Evolutionary conservation across 2,113 vertebrate species (phyloP), one percentile per base, ranked within the genome.

Genomic region (Lasiurus cinereus): DNA sequence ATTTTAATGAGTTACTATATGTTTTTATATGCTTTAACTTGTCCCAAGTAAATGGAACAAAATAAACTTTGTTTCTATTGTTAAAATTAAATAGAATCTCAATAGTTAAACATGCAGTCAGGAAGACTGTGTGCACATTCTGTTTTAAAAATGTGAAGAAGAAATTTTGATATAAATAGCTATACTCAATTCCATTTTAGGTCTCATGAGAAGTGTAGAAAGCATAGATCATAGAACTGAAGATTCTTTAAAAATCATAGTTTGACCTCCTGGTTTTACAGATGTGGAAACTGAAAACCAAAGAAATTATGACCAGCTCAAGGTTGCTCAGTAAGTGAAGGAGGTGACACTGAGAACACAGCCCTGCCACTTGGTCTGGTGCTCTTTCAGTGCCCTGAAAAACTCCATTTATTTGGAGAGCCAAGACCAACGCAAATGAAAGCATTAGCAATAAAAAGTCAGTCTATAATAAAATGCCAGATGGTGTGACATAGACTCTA

Each of bases 181-280:
- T 78, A 8, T 83, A 43, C 27, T 76, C 1, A 4, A 14, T 67
- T 96, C 13, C 48, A 24, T 69, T 80, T 62, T 69, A 73, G 14
- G 39, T 74, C 22, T 31, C 29, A 33, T 69, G 59, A 84, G 16
- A 83, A 79, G 59, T 74, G n/a, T 84, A 91, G 84, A 84, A 74
- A 76, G n/a, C 18, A 52, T n/a, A 67, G 54, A 18, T 66, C n/a
- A 22, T 46, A 79, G 66, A 94, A 88, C 77, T 59, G 83, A 39
- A 84, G 62, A 67, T 36, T 79, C 8, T 54, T 79, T 70, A 64
- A 83, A 80, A 13, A 6, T 54, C n/a, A 69, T 88, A 52, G 48
- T 94, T 88, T 2, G 29, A 29, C 43, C 31, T 87, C 89, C 56
- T 88, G 6, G 56, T 90, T 70, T 90, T 93, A 87, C 39, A 90